phyloP scores from a whole-genome alignment of 1,140 invertebrate genomes.

The Lordiphosa collinella region DNA sequence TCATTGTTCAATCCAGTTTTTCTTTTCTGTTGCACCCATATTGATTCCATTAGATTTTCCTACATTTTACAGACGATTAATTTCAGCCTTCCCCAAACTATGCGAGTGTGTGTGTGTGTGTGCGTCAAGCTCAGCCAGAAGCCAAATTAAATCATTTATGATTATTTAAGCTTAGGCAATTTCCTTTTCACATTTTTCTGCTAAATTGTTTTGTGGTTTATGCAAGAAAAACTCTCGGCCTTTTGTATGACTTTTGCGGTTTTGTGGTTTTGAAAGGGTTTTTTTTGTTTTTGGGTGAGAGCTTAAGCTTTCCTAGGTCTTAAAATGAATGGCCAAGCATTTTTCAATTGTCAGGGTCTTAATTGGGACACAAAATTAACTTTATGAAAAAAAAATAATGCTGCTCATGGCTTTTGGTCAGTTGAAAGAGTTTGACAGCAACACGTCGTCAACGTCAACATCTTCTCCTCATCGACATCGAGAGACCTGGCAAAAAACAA shows the following conservation, averaged over 20 bases:
- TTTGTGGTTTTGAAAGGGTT: constrained; percentile 41
- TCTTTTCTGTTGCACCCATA: too few species aligned
- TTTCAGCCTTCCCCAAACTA: neutral
- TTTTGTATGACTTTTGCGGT: constrained; percentile 65
- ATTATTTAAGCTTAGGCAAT: neutral
- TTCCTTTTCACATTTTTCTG: constrained; percentile 9
- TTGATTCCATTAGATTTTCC: too few species aligned
- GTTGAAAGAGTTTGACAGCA: constrained; percentile 48
- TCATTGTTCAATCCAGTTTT: too few species aligned
- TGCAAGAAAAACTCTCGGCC: constrained; percentile 2
- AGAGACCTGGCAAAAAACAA: constrained; percentile 17
- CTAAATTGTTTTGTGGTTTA: constrained; percentile 68
- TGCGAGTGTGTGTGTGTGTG: neutral
- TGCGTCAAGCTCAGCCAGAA: neutral
- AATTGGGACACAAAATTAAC: constrained; percentile 66
- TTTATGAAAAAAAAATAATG: constrained; percentile 36
- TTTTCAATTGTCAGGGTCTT: constrained; percentile 63
- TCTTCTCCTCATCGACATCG: constrained; percentile 19
- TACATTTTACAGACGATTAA: neutral
- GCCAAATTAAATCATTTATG: constrained; percentile 2
- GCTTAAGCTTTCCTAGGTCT: constrained; percentile 7
- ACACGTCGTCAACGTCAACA: constrained; percentile 53
- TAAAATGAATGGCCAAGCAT: constrained; percentile 41
- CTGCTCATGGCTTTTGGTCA: constrained; percentile 52
- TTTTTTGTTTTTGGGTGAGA: constrained; percentile 39